phyloP scores from a whole-genome alignment of 2,797 vertebrate species.

The Gambelia wislizenii region DNA sequence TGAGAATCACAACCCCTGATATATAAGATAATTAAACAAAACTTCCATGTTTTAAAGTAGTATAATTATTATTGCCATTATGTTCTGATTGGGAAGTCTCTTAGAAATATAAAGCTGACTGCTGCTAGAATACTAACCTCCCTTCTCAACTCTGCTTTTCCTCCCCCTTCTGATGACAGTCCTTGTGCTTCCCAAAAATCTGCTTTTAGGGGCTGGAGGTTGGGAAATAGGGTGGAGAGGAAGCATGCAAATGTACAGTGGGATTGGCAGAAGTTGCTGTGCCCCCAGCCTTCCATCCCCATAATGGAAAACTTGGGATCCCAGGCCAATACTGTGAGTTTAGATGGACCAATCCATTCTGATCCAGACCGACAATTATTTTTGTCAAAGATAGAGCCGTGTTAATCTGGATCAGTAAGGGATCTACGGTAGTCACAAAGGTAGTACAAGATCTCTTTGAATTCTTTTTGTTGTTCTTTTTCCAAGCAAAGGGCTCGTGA shows the following conservation, averaged over 20 bases:
- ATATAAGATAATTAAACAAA: background rate
- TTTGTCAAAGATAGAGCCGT: too few species aligned
- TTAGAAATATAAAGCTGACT: background rate
- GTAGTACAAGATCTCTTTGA: too few species aligned
- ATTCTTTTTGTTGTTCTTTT: conserved; percentile 35
- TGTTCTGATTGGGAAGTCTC: background rate
- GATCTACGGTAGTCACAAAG: too few species aligned
- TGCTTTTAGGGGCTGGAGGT: background rate
- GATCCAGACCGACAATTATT: conserved; percentile 8
- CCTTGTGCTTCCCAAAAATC: background rate
- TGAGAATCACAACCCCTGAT: too few species aligned
- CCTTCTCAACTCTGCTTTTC: background rate
- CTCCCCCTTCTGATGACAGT: too few species aligned
- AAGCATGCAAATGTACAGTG: too few species aligned
- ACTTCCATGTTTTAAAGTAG: background rate
- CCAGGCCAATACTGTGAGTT: background rate
- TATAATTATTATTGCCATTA: background rate
- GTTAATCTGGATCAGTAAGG: too few species aligned
- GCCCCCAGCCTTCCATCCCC: background rate
- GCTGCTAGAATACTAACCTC: background rate
- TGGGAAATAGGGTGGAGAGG: background rate
- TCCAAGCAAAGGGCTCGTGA: conserved; percentile 88
- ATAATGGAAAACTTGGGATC: background rate
- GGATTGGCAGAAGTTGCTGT: background rate
- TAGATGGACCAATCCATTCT: background rate